Conservation (phyloP, 2,888 invertebrate species). For the Polyploca ridens region DNA sequence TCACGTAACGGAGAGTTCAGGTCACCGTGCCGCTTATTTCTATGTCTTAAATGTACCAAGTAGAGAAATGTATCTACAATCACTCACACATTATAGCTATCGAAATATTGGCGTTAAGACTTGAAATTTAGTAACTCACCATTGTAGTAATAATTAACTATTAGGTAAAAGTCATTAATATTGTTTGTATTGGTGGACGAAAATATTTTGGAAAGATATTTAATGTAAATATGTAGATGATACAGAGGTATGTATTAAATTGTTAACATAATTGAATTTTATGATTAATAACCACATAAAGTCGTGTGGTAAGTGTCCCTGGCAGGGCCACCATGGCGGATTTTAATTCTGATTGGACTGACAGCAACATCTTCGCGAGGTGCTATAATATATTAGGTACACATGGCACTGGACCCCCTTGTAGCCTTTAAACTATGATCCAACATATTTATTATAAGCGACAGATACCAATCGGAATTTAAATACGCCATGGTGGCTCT, state of each 20-base stretch:
- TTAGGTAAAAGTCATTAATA: slow-evolving; percentile 32
- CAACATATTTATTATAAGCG: too few species aligned
- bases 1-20: not conserved
- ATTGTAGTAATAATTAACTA: slow-evolving; percentile 24
- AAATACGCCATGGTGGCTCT: slow-evolving; percentile 1
- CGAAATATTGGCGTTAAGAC: slow-evolving; percentile 38
- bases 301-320: not conserved
- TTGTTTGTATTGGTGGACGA: slow-evolving; percentile 54
- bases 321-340: too few species aligned
- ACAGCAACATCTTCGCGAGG: too few species aligned
- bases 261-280: slow-evolving; percentile 72
- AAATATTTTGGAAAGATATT: slow-evolving; percentile 71
- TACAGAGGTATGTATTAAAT: slow-evolving; percentile 65
- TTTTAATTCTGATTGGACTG: too few species aligned
- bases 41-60: not conserved
- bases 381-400: too few species aligned
- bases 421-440: too few species aligned
- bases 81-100: slow-evolving; percentile 1
- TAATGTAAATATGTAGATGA: slow-evolving; percentile 70
- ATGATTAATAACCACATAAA: slow-evolving; percentile 51
- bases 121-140: slow-evolving; percentile 26
- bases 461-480: too few species aligned
- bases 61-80: not conserved
- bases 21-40: slow-evolving; percentile 11
- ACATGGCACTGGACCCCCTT: too few species aligned